Evolutionary conservation across 2,113 vertebrate genomes (phyloP).

Genomic region (Vicugna pacos): DNA sequence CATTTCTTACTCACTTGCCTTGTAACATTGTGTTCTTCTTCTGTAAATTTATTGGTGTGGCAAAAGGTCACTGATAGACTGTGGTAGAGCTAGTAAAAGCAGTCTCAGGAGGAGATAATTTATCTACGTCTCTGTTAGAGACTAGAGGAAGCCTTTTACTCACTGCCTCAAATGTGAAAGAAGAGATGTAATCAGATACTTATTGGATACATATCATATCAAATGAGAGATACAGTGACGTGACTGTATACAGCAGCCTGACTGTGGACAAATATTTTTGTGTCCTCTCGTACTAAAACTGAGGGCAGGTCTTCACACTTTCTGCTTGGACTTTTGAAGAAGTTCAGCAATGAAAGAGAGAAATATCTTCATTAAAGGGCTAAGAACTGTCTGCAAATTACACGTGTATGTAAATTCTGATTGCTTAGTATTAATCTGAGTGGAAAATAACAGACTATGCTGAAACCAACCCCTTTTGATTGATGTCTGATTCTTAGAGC

Average conservation of each 20-base stretch:
- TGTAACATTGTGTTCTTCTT: background rate
- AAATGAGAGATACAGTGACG: background rate
- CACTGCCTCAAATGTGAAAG: background rate
- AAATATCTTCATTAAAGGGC: constrained; percentile 5
- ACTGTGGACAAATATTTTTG: background rate
- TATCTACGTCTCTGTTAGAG: constrained; percentile 1
- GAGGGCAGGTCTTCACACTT: background rate
- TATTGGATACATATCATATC: constrained; percentile 13
- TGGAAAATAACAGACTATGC: constrained; percentile 46
- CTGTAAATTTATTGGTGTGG: constrained; percentile 28
- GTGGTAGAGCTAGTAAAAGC: constrained; percentile 26
- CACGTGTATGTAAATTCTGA: constrained; percentile 21
- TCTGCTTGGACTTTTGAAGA: constrained; percentile 51
- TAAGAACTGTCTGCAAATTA: constrained; percentile 49
- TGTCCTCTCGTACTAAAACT: constrained; percentile 19
- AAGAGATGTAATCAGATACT: constrained; percentile 2
- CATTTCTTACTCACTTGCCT: background rate
- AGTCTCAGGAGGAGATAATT: constrained; percentile 10
- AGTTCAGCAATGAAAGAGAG: constrained; percentile 21
- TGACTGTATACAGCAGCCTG: background rate
- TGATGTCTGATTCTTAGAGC: constrained; percentile 6
- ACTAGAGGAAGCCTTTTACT: constrained; percentile 25
- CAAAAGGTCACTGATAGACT: constrained; percentile 46
- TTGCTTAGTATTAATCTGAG: constrained; percentile 27
- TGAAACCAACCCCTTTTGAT: background rate